Conservation (phyloP, 2,888 invertebrate genomes). For the Acleris emargana region DNA sequence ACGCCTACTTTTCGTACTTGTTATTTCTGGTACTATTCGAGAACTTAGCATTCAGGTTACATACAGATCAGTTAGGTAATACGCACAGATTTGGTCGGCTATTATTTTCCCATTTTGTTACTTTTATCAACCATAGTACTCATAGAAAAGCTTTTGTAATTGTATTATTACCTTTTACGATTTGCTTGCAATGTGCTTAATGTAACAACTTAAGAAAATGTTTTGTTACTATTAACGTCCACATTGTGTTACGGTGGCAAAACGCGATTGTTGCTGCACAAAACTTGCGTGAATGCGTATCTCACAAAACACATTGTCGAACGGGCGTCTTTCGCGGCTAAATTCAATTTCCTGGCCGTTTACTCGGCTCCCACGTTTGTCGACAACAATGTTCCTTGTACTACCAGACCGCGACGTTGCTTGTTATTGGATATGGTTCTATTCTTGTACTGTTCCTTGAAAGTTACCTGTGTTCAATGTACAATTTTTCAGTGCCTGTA, state of each 20-base stretch:
- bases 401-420: neutral
- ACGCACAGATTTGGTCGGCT: too few species aligned
- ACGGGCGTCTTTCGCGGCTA: conserved; percentile 9
- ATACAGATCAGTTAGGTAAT: too few species aligned
- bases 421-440: conserved; percentile 8
- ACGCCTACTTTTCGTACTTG: conserved; percentile 2
- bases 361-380: conserved; percentile 16
- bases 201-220: too few species aligned
- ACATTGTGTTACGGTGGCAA: neutral
- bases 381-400: conserved; percentile 15
- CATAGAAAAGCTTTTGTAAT: too few species aligned
- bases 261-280: neutral
- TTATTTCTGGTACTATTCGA: too few species aligned
- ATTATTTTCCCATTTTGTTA: too few species aligned
- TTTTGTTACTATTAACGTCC: too few species aligned
- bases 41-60: too few species aligned
- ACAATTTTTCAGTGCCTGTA: neutral
- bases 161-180: too few species aligned
- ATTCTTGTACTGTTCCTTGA: neutral
- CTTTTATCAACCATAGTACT: too few species aligned
- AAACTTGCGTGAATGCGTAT: conserved; percentile 5
- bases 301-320: conserved; percentile 12
- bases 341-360: conserved; percentile 18
- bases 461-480: neutral
- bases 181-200: too few species aligned